Base-by-base conservation (phyloP, 1,140 invertebrate genomes). In the Diprion similis region DNA sequence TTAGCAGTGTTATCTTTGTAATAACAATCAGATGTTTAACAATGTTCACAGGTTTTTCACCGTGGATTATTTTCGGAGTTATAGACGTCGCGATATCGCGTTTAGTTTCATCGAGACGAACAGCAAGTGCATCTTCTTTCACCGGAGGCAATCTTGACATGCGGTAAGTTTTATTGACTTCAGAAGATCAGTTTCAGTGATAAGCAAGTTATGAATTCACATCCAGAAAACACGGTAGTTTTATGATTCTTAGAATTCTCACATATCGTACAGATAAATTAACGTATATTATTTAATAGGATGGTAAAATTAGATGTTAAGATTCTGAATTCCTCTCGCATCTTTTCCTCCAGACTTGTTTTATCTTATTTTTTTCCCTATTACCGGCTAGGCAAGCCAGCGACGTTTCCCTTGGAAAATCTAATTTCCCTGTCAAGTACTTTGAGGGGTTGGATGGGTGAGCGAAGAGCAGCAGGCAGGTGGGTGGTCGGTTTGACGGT, bases 321-420 rank as follows among this genome's bases (percentile, higher is more conserved):
- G 19, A 70, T 72, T 45, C 48, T 46, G 48, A 37, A 19, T 11
- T 17, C 51, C 19, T 24, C 45, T 72, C 59, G 71, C 45, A 72
- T 37, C 45, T 19, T 65, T 66, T 48, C 59, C 59, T 65, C 8
- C 18, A n/a, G 8, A 4, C 15, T 18, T 15, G 18, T 65, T 15
- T 18, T 18, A 18, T 65, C 8, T 65, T 65, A 10, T 46, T 46
- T 37, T 65, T 48, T 64, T 64, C 48, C 64, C 19, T 10, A n/a
- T 19, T n/a, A 19, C 13, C 47, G 10, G 24, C 46, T n/a, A 74
- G 72, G 73, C 79, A 78, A 78, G 71, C 76, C 71, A 68, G 71
- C 78, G 76, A 77, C 77, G 74, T 81, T 80, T 81, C 75, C 79
- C 70, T 24, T 64, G 70, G 71, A 70, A 78, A 81, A 81, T 79